Evolutionary conservation across 2,888 invertebrate species (phyloP).

Genomic region (Apamea crenata): DNA sequence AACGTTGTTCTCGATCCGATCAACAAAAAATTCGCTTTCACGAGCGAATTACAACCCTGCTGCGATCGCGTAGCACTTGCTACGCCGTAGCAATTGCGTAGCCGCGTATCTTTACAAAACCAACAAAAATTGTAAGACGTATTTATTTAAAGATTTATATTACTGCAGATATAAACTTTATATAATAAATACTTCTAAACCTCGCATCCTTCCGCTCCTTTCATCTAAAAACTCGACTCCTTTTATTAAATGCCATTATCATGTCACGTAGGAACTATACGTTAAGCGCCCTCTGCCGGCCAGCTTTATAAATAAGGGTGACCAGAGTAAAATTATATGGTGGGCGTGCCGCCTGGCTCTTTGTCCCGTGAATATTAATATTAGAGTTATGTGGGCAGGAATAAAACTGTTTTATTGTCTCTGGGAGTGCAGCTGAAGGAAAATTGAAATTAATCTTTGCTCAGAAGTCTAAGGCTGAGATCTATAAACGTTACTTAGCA

Average conservation of each 20-base stretch:
- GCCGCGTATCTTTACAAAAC: neutral
- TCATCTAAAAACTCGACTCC: slow-evolving; percentile 57
- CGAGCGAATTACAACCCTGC: neutral
- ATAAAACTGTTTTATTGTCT: slow-evolving; percentile 54
- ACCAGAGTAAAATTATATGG: slow-evolving; percentile 70
- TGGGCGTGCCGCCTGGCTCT: slow-evolving; percentile 66
- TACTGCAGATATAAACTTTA: neutral
- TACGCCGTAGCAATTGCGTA: slow-evolving; percentile 39
- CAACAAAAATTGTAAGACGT: neutral
- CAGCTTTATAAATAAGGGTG: slow-evolving; percentile 70
- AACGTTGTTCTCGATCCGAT: neutral
- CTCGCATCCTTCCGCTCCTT: slow-evolving; percentile 19
- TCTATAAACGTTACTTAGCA: neutral
- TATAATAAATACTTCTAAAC: slow-evolving; percentile 6
- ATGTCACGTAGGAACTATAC: slow-evolving; percentile 77
- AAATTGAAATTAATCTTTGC: slow-evolving; percentile 2
- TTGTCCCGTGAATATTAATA: slow-evolving; percentile 74
- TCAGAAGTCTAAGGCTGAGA: neutral
- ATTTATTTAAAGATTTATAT: neutral
- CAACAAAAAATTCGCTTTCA: neutral
- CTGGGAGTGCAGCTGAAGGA: slow-evolving; percentile 5
- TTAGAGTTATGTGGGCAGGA: slow-evolving; percentile 58
- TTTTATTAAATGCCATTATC: slow-evolving; percentile 80
- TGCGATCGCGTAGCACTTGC: slow-evolving; percentile 30
- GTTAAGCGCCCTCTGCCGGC: slow-evolving; percentile 73